Evolutionary conservation across 2,113 vertebrate species (phyloP).

Genomic region (Pterocles gutturalis): DNA sequence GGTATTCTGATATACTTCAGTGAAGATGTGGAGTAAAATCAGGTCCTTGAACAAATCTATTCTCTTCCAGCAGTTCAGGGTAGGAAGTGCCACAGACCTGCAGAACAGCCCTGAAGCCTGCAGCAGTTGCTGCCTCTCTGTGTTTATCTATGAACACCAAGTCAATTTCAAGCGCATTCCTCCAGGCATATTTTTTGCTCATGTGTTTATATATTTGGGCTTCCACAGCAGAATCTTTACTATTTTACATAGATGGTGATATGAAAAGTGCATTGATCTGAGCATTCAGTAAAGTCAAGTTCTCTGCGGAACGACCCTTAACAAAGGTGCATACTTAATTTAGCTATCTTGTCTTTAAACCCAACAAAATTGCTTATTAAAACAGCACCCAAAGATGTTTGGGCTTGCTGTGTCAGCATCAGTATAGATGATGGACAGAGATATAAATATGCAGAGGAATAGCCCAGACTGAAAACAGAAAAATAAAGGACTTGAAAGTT

Average conservation of each 20-base stretch:
- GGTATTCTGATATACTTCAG: background rate
- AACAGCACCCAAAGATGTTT: background rate
- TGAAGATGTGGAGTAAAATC: background rate
- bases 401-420: background rate
- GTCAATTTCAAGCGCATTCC: background rate
- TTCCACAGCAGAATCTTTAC: background rate
- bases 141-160: background rate
- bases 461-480: background rate
- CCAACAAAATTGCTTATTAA: background rate
- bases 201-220: fast-evolving
- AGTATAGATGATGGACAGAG: background rate
- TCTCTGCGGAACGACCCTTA: background rate
- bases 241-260: background rate
- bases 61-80: background rate
- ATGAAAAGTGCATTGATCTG: background rate
- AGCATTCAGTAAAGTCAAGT: background rate
- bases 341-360: background rate
- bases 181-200: background rate
- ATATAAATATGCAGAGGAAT: background rate
- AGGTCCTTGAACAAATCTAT: background rate
- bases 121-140: background rate
- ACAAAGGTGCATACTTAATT: background rate
- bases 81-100: background rate
- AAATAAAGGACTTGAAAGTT: background rate
- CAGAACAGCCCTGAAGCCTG: background rate